Evolutionary conservation across 2,888 invertebrate genomes (phyloP).

Genomic region (Choreutis nemorana): DNA sequence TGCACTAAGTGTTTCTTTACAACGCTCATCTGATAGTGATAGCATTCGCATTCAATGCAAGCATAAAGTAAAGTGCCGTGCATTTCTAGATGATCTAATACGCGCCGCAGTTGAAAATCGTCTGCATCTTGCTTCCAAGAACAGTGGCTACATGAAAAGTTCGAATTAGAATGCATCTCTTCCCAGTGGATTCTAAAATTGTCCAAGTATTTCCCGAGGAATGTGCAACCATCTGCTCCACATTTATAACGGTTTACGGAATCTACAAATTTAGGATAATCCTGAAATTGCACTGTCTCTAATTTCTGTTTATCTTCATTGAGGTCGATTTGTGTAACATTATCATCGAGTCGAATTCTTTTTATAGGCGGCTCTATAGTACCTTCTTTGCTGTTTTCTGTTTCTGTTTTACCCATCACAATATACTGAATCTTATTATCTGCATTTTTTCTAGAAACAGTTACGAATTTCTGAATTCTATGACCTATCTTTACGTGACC

Average conservation of each 20-base stretch:
- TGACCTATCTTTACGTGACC: too few relatives aligned
- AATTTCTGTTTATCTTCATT: too few relatives aligned
- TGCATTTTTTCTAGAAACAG: too few relatives aligned
- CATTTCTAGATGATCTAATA: conserved; percentile 76
- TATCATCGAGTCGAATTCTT: too few relatives aligned
- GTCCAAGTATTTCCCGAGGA: conserved; percentile 74
- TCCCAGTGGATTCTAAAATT: conserved; percentile 78
- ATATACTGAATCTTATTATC: too few relatives aligned
- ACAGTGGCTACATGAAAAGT: conserved; percentile 78
- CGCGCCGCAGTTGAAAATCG: conserved; percentile 52
- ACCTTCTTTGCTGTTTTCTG: too few relatives aligned
- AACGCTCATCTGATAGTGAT: conserved; percentile 74
- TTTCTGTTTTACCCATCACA: too few relatives aligned
- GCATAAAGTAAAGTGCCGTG: conserved; percentile 78
- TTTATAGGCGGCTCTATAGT: too few relatives aligned
- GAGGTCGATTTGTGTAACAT: too few relatives aligned
- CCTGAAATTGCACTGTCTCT: conserved; percentile 21
- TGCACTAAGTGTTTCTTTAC: conserved; percentile 72
- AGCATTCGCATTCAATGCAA: conserved; percentile 74
- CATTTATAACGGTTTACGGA: conserved; percentile 72
- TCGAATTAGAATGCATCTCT: conserved; percentile 71
- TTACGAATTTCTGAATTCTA: too few relatives aligned
- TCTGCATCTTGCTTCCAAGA: conserved; percentile 61
- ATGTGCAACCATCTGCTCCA: conserved; percentile 73
- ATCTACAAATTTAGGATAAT: conserved; percentile 59